Evolutionary conservation across 2,113 vertebrate genomes (phyloP), one percentile per base, ranked within the genome.

Genomic region (Hirundichthys speculiger): DNA sequence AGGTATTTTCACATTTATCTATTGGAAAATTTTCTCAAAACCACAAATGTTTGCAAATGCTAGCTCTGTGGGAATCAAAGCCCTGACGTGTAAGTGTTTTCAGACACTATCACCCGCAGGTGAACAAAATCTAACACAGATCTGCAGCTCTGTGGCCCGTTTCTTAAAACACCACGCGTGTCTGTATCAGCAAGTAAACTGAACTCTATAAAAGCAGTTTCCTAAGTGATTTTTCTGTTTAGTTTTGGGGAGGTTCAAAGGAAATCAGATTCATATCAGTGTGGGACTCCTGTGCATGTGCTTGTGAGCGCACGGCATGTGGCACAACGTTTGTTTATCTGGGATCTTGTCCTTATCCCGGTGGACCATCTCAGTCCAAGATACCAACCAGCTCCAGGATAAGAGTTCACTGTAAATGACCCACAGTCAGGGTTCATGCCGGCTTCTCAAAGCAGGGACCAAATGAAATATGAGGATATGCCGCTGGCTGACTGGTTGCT

Each of bases 211-310:
- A 43, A 43, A 43, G n/a, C 9, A 19, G 15, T 18, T 34, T 34
- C 11, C 30, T 7, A 24, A 13, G 20, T 56, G 0, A 25, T 73
- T 60, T 74, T 54, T 62, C 53, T 54, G 21, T 45, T 49, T 9
- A 22, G 48, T 25, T 66, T 63, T 50, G 11, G 59, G 75, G 62
- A 19, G n/a, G 47, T 67, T 77, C 48, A 78, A 61, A 77, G 60
- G 30, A 67, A 78, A 77, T 71, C 64, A 38, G 79, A 83, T 87
- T 16, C 7, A 40, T 69, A 86, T 84, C 88, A 84, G 83, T 83
- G 82, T 27, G 80, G 73, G 66, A 59, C 61, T 57, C 15, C n/a
- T 21, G 14, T 25, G 45, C 42, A 46, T 69, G 45, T 42, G 49
- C 57, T 58, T n/a, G n/a, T 43, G 50, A 18, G 25, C 7, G 12